A percentile compares a stretch with the other conserved stretches of the same genome.
Evolutionary conservation across 2,888 invertebrate species (phyloP).

Genomic region (Ferdinandea cuprea): DNA sequence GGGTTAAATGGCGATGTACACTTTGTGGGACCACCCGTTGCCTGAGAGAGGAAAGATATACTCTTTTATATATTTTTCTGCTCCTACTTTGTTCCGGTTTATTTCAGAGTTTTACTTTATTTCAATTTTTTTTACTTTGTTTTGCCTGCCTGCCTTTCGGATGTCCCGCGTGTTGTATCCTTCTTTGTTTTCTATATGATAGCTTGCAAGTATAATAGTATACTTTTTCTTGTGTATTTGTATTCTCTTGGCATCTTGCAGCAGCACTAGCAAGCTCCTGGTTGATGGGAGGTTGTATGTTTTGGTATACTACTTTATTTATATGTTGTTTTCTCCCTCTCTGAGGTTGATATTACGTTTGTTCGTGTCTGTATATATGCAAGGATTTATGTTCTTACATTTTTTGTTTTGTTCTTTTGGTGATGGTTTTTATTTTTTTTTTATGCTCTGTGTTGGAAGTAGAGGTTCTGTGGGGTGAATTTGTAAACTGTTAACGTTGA

Average conservation of each 20-base stretch:
- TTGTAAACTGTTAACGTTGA: slow-evolving; percentile 62
- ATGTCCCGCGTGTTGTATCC: slow-evolving; percentile 70
- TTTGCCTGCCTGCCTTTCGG: slow-evolving; percentile 42
- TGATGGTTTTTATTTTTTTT: slow-evolving; percentile 18
- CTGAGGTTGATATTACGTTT: slow-evolving; percentile 65
- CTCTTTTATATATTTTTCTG: slow-evolving; percentile 31
- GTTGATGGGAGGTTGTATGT: slow-evolving; percentile 23
- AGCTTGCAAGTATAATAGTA: slow-evolving; percentile 31
- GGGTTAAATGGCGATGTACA: slow-evolving; percentile 33
- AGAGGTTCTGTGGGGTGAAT: slow-evolving; percentile 57
- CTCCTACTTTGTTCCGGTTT: slow-evolving; percentile 58
- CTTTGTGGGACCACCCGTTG: slow-evolving; percentile 53
- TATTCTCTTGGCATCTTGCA: slow-evolving; percentile 69
- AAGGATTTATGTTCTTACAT: slow-evolving; percentile 66
- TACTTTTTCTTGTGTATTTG: slow-evolving; percentile 56
- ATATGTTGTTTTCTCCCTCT: slow-evolving; percentile 61
- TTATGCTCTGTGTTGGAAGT: slow-evolving; percentile 48
- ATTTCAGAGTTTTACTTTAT: slow-evolving; percentile 34
- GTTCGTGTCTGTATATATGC: slow-evolving; percentile 62
- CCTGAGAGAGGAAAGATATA: slow-evolving; percentile 28
- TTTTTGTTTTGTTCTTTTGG: slow-evolving; percentile 22
- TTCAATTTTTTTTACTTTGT: slow-evolving; percentile 11
- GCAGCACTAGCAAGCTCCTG: too few species aligned
- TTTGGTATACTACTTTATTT: slow-evolving; percentile 44
- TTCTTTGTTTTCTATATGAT: slow-evolving; percentile 69